Evolutionary conservation across 2,888 invertebrate genomes (phyloP).

Genomic region (Palloptera scutellata): DNA sequence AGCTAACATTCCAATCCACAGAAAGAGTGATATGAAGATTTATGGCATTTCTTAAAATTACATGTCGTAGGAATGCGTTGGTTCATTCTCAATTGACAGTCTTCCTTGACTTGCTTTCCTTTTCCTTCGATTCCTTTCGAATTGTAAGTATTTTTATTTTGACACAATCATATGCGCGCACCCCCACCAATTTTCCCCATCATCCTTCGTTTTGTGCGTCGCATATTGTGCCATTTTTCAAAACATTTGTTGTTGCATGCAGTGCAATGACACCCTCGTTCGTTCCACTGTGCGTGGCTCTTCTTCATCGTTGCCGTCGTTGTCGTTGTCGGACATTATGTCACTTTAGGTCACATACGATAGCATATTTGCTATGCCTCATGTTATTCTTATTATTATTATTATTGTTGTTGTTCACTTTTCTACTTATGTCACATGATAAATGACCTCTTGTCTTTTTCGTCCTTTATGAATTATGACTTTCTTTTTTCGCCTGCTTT

Average conservation of each 20-base stretch:
- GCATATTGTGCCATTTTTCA: slow-evolving; percentile 26
- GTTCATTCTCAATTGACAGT: not conserved
- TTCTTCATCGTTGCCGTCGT: not conserved
- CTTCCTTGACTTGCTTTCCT: not conserved
- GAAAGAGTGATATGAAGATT: slow-evolving; percentile 31
- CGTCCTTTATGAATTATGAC: slow-evolving; percentile 45
- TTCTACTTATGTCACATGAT: slow-evolving; percentile 47
- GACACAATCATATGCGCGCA: slow-evolving; percentile 25
- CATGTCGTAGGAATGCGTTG: slow-evolving; percentile 30
- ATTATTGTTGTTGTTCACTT: slow-evolving; percentile 17
- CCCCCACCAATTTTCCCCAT: not conserved
- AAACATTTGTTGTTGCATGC: slow-evolving; percentile 4
- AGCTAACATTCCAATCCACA: not conserved
- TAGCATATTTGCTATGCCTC: slow-evolving; percentile 16
- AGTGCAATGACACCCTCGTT: not conserved
- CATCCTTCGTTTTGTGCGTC: not conserved
- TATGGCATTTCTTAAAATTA: slow-evolving; percentile 38
- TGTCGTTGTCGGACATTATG: slow-evolving; percentile 32
- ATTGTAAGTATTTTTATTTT: slow-evolving; percentile 12
- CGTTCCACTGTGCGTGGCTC: not conserved
- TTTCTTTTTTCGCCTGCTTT: slow-evolving; percentile 29
- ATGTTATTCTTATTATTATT: not conserved
- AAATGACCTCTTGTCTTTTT: slow-evolving; percentile 45
- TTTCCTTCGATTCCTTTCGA: not conserved
- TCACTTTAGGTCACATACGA: slow-evolving; percentile 32